These are phyloP conservation scores for Aix galericulata DNA, from an alignment of 2,113 vertebrate species.

Conservation along the genomic window DNA sequence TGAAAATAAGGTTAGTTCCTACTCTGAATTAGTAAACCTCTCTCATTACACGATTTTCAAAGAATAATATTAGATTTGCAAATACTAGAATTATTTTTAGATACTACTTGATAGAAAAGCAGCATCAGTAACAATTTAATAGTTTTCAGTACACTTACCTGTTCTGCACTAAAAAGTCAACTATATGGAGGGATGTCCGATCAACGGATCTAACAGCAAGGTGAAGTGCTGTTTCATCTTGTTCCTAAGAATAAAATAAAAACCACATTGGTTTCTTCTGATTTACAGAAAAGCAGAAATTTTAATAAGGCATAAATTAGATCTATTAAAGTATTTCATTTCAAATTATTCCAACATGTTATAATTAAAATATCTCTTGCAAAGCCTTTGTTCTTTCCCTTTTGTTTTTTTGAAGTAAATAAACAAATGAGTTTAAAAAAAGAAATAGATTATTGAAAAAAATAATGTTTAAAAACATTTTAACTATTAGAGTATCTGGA, in stretches of 20 bases:
- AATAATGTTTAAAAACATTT: neutral
- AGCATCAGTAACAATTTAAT: neutral
- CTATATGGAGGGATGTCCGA: slow-evolving; percentile 94
- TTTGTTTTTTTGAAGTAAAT: neutral
- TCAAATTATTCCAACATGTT: neutral
- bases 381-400: neutral
- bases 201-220: slow-evolving; percentile 93
- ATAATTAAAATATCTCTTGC: neutral
- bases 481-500: neutral
- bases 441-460: neutral
- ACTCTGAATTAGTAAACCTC: neutral
- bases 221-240: slow-evolving; percentile 93
- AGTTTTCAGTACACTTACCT: slow-evolving; percentile 75
- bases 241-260: slow-evolving; percentile 80
- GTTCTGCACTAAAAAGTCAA: slow-evolving; percentile 96
- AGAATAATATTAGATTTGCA: neutral
- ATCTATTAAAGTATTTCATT: neutral
- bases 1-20: neutral
- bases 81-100: neutral
- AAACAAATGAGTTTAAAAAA: neutral
- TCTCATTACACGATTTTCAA: neutral
- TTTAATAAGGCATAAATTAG: neutral
- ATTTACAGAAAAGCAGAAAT: neutral
- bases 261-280: neutral
- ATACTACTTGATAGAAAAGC: neutral